Evolutionary conservation across 2,113 vertebrate genomes (phyloP), one percentile per base, ranked within the genome.

Genomic region (Tupaia chinensis): DNA sequence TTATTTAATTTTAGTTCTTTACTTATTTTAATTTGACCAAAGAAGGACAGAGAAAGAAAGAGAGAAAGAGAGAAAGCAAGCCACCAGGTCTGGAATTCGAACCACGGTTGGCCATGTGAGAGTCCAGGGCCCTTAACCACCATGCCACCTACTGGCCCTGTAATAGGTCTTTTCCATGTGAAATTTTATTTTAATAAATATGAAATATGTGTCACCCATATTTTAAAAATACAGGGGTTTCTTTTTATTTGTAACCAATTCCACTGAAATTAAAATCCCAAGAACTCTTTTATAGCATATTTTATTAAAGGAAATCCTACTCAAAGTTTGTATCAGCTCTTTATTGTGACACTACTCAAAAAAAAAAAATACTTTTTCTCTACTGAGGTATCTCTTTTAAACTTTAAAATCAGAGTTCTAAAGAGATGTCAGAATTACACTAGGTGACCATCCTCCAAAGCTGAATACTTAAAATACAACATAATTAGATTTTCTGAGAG

Each of bases 321-420:
- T 96, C 80, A 97, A 85, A 14, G 32, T 44, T 94, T 95, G 12
- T 88, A 78, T 77, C 34, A 97, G 74, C 29, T 84, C 32, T 95
- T 77, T 91, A 94, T 14, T 93, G 70, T 86, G 6, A 58, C 17
- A 77, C n/a, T 87, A 68, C 83, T 96, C 68, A 96, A 97, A 96
- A 84, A 60, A 96, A 83, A 96, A 1, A 29, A 83, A 68, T 10
- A 79, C n/a, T 96, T 6, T 95, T 97, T n/a, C 65, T 68, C 94
- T 97, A 91, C 34, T 82, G 95, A 79, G 63, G 65, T 92, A 91
- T 2, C 68, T 70, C 74, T 96, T 89, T 97, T 76, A 95, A 87
- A 93, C 15, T 81, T 97, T 93, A 98, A 87, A 54, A 96, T n/a
- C 7, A 79, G 15, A 25, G 53, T 93, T 96, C 79, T 72, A 96